Conservation (phyloP, 2,113 vertebrate genomes). For the Cyphomyrus plagiostoma region DNA sequence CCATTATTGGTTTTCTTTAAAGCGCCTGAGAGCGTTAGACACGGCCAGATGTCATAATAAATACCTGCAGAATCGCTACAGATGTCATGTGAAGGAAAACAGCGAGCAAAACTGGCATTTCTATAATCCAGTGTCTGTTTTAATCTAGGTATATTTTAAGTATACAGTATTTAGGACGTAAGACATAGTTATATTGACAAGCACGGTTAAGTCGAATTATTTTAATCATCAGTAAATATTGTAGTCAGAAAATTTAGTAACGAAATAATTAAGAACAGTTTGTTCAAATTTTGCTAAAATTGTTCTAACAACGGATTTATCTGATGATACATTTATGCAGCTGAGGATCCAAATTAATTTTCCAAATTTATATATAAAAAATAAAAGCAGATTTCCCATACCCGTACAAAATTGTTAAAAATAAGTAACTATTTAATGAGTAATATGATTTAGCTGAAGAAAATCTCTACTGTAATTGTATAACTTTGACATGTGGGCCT, state of each 20-base stretch:
- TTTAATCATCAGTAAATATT: not conserved
- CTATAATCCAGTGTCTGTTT: not conserved
- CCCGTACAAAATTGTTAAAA: not conserved
- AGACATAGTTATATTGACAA: not conserved
- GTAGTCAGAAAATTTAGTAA: not conserved
- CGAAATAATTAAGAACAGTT: not conserved
- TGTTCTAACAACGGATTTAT: not conserved
- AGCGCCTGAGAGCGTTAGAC: not conserved
- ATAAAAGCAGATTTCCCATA: not conserved
- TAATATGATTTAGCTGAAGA: not conserved
- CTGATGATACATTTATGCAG: not conserved
- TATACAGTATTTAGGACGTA: not conserved
- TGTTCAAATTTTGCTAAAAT: not conserved
- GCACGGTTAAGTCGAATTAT: not conserved
- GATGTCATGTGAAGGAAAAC: not conserved
- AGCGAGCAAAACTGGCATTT: not conserved
- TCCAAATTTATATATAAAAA: not conserved
- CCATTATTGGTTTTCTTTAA: not conserved
- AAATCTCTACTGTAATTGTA: not conserved
- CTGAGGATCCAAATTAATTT: not conserved
- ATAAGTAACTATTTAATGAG: not conserved
- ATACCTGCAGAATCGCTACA: not conserved
- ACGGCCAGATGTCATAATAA: not conserved
- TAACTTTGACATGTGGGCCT: not conserved
- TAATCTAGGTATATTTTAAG: not conserved